Evolutionary conservation across 2,888 invertebrate genomes (phyloP), one percentile per base, ranked within the genome.

Genomic region (Tupiocoris notatus): DNA sequence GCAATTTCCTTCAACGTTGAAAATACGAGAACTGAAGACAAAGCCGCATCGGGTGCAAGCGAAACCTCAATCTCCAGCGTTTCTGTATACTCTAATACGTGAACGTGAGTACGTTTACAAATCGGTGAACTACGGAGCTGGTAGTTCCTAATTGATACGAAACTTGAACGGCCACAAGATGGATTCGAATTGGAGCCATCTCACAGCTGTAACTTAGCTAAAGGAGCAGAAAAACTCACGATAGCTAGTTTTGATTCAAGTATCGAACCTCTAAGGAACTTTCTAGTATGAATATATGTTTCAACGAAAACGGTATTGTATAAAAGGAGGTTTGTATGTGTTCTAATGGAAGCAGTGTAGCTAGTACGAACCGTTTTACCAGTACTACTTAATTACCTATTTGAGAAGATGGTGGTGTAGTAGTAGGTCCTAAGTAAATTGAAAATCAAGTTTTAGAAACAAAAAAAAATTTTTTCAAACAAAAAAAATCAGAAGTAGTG

Each of bases 321-420:
- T 66, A 18, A 20, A 57, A 67, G 67, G 67, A 67, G 67, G 67
- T 67, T 67, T 67, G 67, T 67, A 67, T 67, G 67, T 67, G 67
- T 67, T 67, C 67, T 67, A 67, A 22, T 56, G 57, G 3, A 20
- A 22, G 57, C 22, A 18, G 57, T 67, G 67, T 67, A 39, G 3
- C 57, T 74, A 65, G 21, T 22, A 21, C 64, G 18, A 22, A 64
- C 18, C 18, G 9, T 7, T 64, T 6, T 64, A 64, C 21, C 22
- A 21, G 22, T n/a, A 12, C n/a, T n/a, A 21, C 3, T 6, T 7
- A 64, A 64, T 21, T 39, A 39, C 39, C 39, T 39, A 39, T 39
- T 39, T 39, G 39, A 39, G 39, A 39, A 39, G 39, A 39, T 39
- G 39, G 39, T 39, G 39, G 39, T 39, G 39, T 39, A 39, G 39